These are phyloP conservation scores for Coregonus clupeaformis DNA, from an alignment of 2,113 vertebrate genomes.

Conservation along the genomic window DNA sequence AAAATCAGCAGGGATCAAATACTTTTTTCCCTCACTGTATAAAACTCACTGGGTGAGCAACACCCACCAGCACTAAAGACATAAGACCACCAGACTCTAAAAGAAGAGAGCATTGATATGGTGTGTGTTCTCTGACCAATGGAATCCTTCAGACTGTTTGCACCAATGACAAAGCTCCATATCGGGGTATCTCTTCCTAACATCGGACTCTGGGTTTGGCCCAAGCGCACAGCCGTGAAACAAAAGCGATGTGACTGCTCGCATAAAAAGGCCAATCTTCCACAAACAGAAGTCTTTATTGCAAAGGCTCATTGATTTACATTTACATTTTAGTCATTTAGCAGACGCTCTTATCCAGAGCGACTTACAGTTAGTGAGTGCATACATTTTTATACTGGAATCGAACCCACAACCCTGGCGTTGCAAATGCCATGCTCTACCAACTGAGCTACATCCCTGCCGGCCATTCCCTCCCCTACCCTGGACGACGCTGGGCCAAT, in stretches of 20 bases:
- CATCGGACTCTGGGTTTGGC: conserved; percentile 6
- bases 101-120: not conserved
- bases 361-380: no score
- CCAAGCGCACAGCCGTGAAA: not conserved
- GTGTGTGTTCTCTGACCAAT: not conserved
- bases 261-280: not conserved
- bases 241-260: conserved; percentile 18
- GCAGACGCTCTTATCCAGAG: no score
- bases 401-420: no score
- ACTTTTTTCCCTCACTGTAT: no score
- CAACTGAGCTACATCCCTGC: no score
- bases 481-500: no score
- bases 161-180: not conserved
- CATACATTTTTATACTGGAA: no score
- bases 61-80: not conserved
- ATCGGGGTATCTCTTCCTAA: not conserved
- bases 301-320: conserved; percentile 31
- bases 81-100: no score
- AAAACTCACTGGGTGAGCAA: not conserved
- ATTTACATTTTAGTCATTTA: no score
- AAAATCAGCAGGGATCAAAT: no score
- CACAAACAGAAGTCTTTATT: conserved; percentile 37
- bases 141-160: not conserved
- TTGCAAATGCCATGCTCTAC: no score
- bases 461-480: no score